Percentiles rank a stretch among this genome's conserved stretches.
These are phyloP conservation scores for Percina caprodes DNA, from an alignment of 2,113 vertebrate species.

Conservation along the genomic window DNA sequence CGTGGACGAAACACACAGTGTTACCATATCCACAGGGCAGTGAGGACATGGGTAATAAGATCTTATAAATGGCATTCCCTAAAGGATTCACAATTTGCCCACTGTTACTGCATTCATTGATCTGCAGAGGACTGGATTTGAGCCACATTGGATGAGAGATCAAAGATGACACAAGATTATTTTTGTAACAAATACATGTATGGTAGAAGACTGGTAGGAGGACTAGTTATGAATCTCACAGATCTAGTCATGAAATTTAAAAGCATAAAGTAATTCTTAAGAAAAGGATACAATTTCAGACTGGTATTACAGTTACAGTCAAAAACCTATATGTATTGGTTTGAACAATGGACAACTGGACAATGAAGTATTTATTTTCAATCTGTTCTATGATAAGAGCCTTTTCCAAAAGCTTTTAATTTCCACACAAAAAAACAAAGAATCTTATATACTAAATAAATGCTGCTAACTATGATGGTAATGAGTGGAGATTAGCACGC, in stretches of 20 bases:
- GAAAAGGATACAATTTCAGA: constrained; percentile 15
- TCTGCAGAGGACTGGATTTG: neutral
- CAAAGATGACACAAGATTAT: constrained; percentile 24
- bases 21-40: constrained; percentile 19
- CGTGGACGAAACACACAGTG: constrained; percentile 9
- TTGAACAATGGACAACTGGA: neutral
- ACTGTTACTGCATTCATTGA: neutral
- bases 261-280: constrained; percentile 21
- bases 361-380: neutral
- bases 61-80: constrained; percentile 5
- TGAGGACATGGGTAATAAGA: constrained; percentile 17
- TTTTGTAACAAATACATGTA: constrained; percentile 16
- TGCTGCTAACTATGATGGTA: neutral
- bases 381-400: neutral
- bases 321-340: neutral
- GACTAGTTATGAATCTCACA: constrained; percentile 19
- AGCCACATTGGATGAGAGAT: constrained; percentile 11
- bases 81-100: neutral
- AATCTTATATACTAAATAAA: neutral
- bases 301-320: constrained; percentile 9
- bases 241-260: constrained; percentile 26
- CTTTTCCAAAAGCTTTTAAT: too few species aligned
- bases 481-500: constrained; percentile 17
- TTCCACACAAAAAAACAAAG: neutral
- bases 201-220: constrained; percentile 4